These are phyloP conservation scores for Lottia scabra DNA, from an alignment of 2,888 invertebrate species.

Conservation along the genomic window DNA sequence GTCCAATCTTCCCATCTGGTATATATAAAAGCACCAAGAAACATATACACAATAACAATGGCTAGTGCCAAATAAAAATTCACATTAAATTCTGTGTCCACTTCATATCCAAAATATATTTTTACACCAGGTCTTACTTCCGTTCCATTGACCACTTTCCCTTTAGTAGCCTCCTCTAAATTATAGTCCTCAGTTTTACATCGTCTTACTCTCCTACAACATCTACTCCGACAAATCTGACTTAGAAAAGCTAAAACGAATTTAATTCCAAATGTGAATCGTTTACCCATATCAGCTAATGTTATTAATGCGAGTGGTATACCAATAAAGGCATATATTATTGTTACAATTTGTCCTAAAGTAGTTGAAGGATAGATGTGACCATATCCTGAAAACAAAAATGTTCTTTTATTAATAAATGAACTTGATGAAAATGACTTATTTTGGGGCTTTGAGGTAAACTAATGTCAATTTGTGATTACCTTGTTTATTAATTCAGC, in stretches of 20 bases:
- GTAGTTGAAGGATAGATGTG: conserved; percentile 92
- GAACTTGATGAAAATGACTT: too few relatives aligned
- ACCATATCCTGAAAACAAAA: conserved; percentile 86
- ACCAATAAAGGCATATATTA: conserved; percentile 93
- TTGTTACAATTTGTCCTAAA: conserved; percentile 87
- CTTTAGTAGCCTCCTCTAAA: not conserved
- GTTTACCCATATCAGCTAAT: conserved; percentile 93
- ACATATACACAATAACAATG: conserved; percentile 86
- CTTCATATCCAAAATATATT: conserved; percentile 40
- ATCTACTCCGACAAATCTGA: conserved; percentile 79
- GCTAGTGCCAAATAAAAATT: conserved; percentile 89
- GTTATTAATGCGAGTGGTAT: conserved; percentile 96
- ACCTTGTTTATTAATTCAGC: too few relatives aligned
- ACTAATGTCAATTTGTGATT: too few relatives aligned
- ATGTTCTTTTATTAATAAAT: too few relatives aligned
- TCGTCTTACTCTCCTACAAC: conserved; percentile 76
- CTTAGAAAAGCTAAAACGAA: conserved; percentile 78
- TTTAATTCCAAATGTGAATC: conserved; percentile 90
- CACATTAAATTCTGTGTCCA: conserved; percentile 87
- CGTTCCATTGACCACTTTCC: not conserved
- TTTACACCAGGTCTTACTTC: conserved; percentile 15
- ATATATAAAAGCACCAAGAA: conserved; percentile 85
- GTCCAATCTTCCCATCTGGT: conserved; percentile 79
- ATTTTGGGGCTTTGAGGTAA: too few relatives aligned
- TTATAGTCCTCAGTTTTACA: conserved; percentile 6